These are phyloP conservation scores for Trichopria drosophilae DNA, from an alignment of 2,888 invertebrate genomes.

Conservation along the genomic window DNA sequence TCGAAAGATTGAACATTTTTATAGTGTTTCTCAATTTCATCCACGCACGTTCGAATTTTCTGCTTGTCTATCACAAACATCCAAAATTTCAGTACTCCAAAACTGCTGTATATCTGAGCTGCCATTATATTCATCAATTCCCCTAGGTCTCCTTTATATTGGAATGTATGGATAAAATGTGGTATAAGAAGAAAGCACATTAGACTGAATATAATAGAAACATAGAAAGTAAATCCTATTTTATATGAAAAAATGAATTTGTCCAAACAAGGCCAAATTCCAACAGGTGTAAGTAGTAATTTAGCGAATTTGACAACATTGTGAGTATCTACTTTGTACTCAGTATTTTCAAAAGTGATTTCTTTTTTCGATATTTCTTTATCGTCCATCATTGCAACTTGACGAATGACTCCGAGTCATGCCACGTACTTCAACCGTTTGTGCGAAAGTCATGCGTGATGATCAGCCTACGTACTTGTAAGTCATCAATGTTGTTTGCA, in stretches of 20 bases:
- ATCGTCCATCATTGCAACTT: no score
- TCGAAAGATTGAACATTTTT: slow-evolving; percentile 41
- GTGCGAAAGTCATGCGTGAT: no score
- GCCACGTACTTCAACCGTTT: no score
- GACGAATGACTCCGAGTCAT: no score
- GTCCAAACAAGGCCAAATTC: slow-evolving; percentile 47
- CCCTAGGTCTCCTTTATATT: slow-evolving; percentile 45
- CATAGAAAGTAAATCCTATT: slow-evolving; percentile 36
- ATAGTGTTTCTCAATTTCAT: slow-evolving; percentile 44
- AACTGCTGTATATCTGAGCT: slow-evolving; percentile 44
- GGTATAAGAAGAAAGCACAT: slow-evolving; percentile 48
- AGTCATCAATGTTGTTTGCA: no score
- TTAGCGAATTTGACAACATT: slow-evolving; percentile 43
- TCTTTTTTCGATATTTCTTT: no score
- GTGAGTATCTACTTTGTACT: slow-evolving; percentile 40
- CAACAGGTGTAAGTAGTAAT: slow-evolving; percentile 44
- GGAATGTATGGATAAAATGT: slow-evolving; percentile 45
- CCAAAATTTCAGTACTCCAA: slow-evolving; percentile 49
- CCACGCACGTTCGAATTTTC: slow-evolving; percentile 41
- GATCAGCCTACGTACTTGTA: no score
- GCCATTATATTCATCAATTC: slow-evolving; percentile 47
- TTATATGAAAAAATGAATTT: slow-evolving; percentile 31
- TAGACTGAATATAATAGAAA: slow-evolving; percentile 37
- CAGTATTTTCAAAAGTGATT: no score
- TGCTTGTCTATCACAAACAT: slow-evolving; percentile 46